phyloP scores from a whole-genome alignment of 2,888 invertebrate genomes.

The Caenorhabditis sp. region DNA sequence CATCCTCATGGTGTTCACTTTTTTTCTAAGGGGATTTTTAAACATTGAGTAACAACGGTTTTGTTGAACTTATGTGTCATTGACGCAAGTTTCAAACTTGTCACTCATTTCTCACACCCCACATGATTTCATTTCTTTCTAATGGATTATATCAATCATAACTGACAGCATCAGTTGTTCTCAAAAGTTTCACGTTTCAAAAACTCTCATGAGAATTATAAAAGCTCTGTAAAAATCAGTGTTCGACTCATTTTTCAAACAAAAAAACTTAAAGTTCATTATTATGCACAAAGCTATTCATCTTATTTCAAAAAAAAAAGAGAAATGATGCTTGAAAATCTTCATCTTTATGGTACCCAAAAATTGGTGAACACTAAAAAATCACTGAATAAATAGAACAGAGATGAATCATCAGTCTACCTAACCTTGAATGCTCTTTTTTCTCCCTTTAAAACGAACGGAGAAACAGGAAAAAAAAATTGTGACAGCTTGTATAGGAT shows the following conservation, averaged over 20 bases:
- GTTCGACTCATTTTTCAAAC: not conserved
- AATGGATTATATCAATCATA: not conserved
- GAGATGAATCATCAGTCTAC: not conserved
- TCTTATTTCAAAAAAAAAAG: not conserved
- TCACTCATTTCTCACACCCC: not conserved
- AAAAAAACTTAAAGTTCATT: not conserved
- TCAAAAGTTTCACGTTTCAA: not conserved
- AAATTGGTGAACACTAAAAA: not conserved
- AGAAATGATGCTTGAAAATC: not conserved
- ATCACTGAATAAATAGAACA: not conserved
- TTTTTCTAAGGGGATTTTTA: not conserved
- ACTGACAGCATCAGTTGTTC: not conserved
- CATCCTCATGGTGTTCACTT: conserved; percentile 3
- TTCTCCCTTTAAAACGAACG: too few relatives aligned
- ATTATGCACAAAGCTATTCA: not conserved
- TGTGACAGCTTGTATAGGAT: conserved; percentile 37
- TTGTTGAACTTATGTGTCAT: too few relatives aligned
- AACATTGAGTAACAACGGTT: too few relatives aligned
- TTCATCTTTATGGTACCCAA: not conserved
- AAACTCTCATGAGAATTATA: not conserved
- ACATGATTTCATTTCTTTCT: not conserved
- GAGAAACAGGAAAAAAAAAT: conserved; percentile 15
- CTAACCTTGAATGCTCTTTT: too few relatives aligned
- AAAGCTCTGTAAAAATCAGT: not conserved
- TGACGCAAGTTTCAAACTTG: not conserved